phyloP scores from a whole-genome alignment of 2,888 invertebrate species.

The Xestia rhomboidea region DNA sequence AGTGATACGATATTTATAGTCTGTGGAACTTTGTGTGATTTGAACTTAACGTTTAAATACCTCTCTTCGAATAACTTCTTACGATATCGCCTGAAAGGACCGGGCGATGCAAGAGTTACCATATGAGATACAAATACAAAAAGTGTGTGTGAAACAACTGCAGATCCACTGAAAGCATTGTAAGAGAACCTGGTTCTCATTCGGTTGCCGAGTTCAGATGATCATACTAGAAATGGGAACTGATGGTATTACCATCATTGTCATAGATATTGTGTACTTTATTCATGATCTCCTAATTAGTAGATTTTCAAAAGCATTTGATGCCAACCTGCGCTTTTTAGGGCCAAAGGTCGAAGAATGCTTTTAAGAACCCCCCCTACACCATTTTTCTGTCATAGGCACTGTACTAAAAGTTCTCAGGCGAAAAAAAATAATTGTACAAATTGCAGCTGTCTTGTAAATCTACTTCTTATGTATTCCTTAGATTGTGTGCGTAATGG shows the following conservation, averaged over 20 bases:
- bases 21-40: conserved; percentile 1
- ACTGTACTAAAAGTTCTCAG: not conserved
- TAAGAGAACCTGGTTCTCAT: not conserved
- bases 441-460: conserved; percentile 42
- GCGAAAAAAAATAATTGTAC: conserved; percentile 6
- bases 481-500: conserved; percentile 66
- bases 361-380: not conserved
- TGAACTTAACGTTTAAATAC: not conserved
- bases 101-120: not conserved
- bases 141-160: not conserved
- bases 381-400: not conserved
- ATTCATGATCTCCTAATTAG: not conserved
- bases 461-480: conserved; percentile 52
- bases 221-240: conserved; percentile 15
- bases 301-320: not conserved
- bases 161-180: not conserved
- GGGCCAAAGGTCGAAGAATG: not conserved
- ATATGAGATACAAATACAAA: not conserved
- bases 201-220: not conserved
- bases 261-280: not conserved
- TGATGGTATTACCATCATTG: not conserved
- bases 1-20: conserved; percentile 3
- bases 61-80: not conserved
- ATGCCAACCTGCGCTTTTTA: not conserved
- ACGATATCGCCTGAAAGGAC: not conserved